A percentile compares a stretch with the other conserved stretches of the same genome.
Evolutionary conservation across 2,113 vertebrate genomes (phyloP).

Genomic region (Tupaia chinensis): DNA sequence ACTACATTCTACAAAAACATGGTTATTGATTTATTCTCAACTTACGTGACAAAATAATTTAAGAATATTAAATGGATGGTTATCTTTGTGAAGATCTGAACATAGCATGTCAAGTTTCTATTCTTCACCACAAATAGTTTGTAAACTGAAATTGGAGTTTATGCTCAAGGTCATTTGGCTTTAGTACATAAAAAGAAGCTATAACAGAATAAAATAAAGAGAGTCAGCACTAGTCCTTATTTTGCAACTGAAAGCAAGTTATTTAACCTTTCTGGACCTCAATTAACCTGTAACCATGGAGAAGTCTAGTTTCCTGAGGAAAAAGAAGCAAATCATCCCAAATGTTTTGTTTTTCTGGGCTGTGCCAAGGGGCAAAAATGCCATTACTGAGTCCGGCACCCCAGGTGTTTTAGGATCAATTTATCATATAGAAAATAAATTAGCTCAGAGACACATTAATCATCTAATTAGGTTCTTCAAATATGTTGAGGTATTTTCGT

Average conservation of each 20-base stretch:
- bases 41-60: background rate
- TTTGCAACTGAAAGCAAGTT: conserved; percentile 64
- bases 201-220: conserved; percentile 44
- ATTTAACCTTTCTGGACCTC: conserved; percentile 69
- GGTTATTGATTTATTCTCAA: background rate
- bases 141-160: conserved; percentile 39
- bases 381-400: background rate
- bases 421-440: background rate
- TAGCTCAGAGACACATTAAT: background rate
- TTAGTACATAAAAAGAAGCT: conserved; percentile 1
- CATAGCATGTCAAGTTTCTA: background rate
- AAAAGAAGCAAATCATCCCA: conserved; percentile 25
- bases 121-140: conserved; percentile 39
- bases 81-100: background rate
- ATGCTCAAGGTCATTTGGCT: conserved; percentile 39
- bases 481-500: background rate
- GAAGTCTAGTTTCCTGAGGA: conserved; percentile 1
- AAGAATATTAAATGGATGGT: background rate
- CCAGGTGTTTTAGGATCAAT: conserved; percentile 17
- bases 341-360: conserved; percentile 28
- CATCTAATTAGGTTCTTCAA: background rate
- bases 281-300: conserved; percentile 61
- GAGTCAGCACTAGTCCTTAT: conserved; percentile 27
- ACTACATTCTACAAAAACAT: background rate
- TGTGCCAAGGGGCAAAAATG: background rate